Evolutionary conservation across 2,797 vertebrate genomes (phyloP), one percentile per base, ranked within the genome.

Genomic region (Borostomias antarcticus): DNA sequence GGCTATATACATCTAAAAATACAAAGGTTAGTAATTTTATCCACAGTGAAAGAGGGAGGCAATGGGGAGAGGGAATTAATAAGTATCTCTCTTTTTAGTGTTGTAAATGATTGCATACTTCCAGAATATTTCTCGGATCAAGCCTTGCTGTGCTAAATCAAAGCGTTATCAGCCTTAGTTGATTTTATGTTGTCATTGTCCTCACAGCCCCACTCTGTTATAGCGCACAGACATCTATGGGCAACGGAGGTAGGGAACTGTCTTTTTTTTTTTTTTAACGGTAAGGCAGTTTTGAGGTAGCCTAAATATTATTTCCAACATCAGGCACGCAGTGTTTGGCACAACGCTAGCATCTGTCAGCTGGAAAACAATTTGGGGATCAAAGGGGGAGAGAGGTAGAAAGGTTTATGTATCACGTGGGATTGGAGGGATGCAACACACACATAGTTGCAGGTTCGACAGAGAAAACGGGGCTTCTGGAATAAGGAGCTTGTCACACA

Each of bases 231-330:
- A 43, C n/a, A 45, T 40, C 56, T 74, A 51, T 43, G 15, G 21
- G 68, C 60, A 72, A 54, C 64, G 54, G 69, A 69, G 10, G 48
- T 50, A 37, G 56, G 64, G 21, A 67, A 58, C 65, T 57, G 74
- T 78, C 58, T 79, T 73, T 75, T 64, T 30, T 79, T 70, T 62
- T 68, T 65, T 74, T 69, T 62, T 77, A 78, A 78, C 73, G 80
- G 74, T 75, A 74, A 77, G 76, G 68, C 58, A 65, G 67, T 62
- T 68, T 58, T 68, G 37, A 64, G 64, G 75, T 71, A n/a, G n/a
- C n/a, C n/a, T n/a, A 73, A 77, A 79, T 68, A 83, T 80, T 43
- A 83, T 80, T 89, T 86, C 79, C 87, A 86, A 89, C 86, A 90
- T 86, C 82, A 78, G 81, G 74, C 77, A 79, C 63, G 71, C 75